Evolutionary conservation across 1,140 invertebrate genomes (phyloP).

Genomic region (Cherax quadricarinatus): DNA sequence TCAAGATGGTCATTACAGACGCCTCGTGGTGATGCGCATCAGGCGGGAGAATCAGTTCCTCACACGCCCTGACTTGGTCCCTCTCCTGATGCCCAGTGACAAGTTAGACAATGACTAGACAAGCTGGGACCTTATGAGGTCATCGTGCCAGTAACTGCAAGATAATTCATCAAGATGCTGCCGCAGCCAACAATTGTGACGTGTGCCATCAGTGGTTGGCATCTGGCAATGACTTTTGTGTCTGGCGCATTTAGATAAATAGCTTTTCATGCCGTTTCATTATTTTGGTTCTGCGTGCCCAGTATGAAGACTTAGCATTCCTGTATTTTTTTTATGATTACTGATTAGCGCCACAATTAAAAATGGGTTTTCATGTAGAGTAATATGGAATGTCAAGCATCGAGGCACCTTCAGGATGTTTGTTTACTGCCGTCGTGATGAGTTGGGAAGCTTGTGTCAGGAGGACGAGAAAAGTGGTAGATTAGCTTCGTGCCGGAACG

Average conservation of each 20-base stretch:
- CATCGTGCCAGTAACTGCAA: background rate
- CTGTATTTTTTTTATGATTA: no score
- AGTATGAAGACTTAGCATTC: no score
- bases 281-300: no score
- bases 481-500: slow-evolving; percentile 7
- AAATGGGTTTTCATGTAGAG: background rate
- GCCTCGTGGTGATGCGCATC: background rate
- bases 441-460: slow-evolving; percentile 2
- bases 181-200: background rate
- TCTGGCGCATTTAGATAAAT: background rate
- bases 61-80: background rate
- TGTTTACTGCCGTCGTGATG: slow-evolving; percentile 22
- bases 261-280: no score
- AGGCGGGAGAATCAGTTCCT: background rate
- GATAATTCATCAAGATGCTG: background rate
- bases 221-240: background rate
- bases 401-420: background rate
- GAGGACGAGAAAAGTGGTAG: slow-evolving; percentile 38
- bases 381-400: background rate
- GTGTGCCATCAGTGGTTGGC: background rate
- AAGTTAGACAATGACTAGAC: background rate
- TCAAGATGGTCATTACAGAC: background rate
- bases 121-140: background rate
- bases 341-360: background rate
- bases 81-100: background rate